phyloP scores from a whole-genome alignment of 2,113 vertebrate genomes.

The Conger conger region DNA sequence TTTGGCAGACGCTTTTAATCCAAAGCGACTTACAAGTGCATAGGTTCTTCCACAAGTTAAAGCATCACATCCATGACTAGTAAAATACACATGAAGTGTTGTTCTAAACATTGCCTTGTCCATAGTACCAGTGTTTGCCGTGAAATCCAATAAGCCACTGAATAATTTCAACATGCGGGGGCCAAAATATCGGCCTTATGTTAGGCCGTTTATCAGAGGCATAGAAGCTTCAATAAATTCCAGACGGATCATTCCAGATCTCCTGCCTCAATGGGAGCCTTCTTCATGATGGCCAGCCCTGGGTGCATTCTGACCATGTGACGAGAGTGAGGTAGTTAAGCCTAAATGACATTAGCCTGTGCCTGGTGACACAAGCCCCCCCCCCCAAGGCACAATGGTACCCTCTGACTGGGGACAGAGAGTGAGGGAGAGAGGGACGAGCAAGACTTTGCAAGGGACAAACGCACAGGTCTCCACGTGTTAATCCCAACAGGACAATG shows the following conservation, averaged over 20 bases:
- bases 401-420: not conserved
- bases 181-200: constrained; percentile 2
- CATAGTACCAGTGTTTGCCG: not conserved
- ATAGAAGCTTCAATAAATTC: not conserved
- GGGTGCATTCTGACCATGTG: not conserved
- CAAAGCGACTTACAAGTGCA: too few species aligned
- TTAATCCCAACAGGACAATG: not conserved
- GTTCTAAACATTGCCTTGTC: too few species aligned
- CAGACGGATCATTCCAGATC: not conserved
- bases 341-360: not conserved
- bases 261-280: not conserved
- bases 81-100: too few species aligned
- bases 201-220: not conserved
- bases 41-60: too few species aligned
- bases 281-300: not conserved
- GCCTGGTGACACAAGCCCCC: not conserved
- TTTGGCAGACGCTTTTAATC: too few species aligned
- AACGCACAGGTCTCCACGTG: not conserved
- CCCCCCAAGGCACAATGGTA: not conserved
- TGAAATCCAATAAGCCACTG: not conserved
- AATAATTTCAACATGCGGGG: not conserved
- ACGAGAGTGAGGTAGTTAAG: not conserved
- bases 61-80: too few species aligned
- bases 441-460: not conserved
- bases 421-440: not conserved